These are phyloP conservation scores for Albula glossodonta DNA, from an alignment of 2,113 vertebrate genomes.

Conservation along the genomic window DNA sequence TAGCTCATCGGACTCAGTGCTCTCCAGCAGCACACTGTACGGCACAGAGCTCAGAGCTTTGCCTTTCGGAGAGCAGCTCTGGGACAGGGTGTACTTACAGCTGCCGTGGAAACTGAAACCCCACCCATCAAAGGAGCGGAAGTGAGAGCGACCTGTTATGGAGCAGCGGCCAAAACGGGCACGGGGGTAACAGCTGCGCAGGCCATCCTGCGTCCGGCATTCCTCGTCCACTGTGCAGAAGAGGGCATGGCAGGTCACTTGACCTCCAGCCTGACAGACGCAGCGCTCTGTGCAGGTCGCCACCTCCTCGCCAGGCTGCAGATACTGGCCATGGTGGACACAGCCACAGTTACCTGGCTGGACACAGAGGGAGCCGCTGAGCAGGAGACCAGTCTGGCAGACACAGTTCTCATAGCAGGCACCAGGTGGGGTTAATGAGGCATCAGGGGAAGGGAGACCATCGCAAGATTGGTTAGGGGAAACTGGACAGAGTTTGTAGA, in stretches of 20 bases:
- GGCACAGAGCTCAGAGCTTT: slow-evolving; percentile 2
- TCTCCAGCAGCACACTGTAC: slow-evolving; percentile 28
- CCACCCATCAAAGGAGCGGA: slow-evolving; percentile 43
- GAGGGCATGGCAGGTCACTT: slow-evolving; percentile 23
- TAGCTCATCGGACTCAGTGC: neutral
- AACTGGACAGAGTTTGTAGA: slow-evolving; percentile 26
- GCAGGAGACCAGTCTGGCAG: slow-evolving; percentile 39
- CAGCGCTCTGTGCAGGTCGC: slow-evolving; percentile 32
- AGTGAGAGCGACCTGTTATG: slow-evolving; percentile 37
- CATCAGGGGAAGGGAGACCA: neutral
- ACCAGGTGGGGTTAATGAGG: neutral
- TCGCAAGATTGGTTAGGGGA: neutral
- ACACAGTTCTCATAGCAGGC: slow-evolving; percentile 40
- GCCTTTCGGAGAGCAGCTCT: slow-evolving; percentile 18
- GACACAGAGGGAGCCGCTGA: slow-evolving; percentile 35
- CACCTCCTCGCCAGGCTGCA: slow-evolving; percentile 4
- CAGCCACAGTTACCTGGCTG: slow-evolving; percentile 41
- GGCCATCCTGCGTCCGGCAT: slow-evolving; percentile 35
- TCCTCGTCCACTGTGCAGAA: slow-evolving; percentile 36
- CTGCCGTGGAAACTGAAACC: slow-evolving; percentile 51
- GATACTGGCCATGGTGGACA: slow-evolving; percentile 31
- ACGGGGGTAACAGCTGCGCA: slow-evolving; percentile 40
- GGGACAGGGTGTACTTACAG: slow-evolving; percentile 52
- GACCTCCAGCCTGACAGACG: slow-evolving; percentile 39
- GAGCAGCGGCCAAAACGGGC: slow-evolving; percentile 28